phyloP scores from a whole-genome alignment of 2,797 vertebrate genomes.

The Megaceryle alcyon region DNA sequence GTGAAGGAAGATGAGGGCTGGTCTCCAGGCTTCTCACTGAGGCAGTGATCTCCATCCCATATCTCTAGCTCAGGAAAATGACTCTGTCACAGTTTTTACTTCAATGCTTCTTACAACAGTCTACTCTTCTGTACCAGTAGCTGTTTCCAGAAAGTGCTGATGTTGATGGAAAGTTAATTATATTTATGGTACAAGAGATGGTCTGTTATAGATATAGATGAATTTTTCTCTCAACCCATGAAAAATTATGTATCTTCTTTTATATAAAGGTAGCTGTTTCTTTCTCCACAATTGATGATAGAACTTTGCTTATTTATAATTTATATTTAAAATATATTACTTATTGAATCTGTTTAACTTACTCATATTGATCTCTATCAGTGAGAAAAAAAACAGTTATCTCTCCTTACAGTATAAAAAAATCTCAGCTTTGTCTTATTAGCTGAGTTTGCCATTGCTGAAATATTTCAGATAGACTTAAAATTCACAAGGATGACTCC shows the following conservation, averaged over 20 bases:
- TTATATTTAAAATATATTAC: background rate
- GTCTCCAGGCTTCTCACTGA: background rate
- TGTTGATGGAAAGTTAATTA: background rate
- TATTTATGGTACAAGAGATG: background rate
- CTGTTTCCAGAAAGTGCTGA: background rate
- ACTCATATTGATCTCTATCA: background rate
- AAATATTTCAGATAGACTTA: background rate
- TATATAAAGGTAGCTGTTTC: background rate
- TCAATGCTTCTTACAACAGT: background rate
- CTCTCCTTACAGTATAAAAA: background rate
- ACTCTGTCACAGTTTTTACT: background rate
- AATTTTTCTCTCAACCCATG: background rate
- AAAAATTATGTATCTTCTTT: background rate
- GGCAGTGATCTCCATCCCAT: rapidly evolving
- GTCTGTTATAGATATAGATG: background rate
- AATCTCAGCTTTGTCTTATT: background rate
- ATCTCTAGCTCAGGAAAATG: background rate
- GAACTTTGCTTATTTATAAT: background rate
- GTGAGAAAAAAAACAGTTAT: background rate
- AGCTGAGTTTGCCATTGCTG: background rate
- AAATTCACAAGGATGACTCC: background rate
- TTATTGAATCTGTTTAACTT: background rate
- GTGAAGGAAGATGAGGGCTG: rapidly evolving
- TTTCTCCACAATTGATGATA: background rate
- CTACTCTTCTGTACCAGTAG: background rate